A percentile compares a stretch with the other conserved stretches of the same genome.
Conservation (phyloP, 2,888 invertebrate species). For the Thera britannica region DNA sequence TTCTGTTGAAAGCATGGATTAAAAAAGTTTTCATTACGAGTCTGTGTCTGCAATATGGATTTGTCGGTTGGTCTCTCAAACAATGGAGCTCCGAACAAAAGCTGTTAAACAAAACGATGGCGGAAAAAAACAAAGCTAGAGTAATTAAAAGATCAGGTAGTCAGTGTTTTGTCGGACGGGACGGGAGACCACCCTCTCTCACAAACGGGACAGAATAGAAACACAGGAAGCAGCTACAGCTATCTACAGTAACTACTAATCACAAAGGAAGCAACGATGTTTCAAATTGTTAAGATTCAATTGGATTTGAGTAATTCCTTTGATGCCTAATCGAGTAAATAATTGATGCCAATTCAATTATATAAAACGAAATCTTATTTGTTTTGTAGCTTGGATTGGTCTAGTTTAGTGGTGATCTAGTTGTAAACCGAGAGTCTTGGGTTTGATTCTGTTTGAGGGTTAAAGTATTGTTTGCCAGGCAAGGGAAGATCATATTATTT, state of each 20-base stretch:
- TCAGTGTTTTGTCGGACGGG: constrained; percentile 43
- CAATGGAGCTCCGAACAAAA: constrained; percentile 44
- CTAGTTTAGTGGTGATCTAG: background rate
- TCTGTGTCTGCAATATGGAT: constrained; percentile 32
- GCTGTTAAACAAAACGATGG: constrained; percentile 51
- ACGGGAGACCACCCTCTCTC: constrained; percentile 48
- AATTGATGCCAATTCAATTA: background rate
- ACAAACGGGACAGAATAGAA: background rate
- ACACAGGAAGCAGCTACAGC: constrained; percentile 1
- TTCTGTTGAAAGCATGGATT: background rate
- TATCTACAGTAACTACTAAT: too few relatives aligned
- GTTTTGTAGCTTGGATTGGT: background rate
- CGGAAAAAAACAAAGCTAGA: constrained; percentile 54
- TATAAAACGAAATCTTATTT: background rate
- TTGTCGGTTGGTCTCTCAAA: constrained; percentile 36
- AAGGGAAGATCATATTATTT: background rate
- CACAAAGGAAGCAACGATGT: constrained; percentile 7
- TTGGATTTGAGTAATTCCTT: constrained; percentile 1
- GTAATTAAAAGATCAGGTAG: constrained; percentile 74
- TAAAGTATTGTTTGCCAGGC: background rate
- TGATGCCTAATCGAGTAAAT: background rate
- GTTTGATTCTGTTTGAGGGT: background rate
- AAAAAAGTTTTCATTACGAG: constrained; percentile 29
- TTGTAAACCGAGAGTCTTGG: background rate
- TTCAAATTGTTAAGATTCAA: background rate